A percentile compares a stretch with the other conserved stretches of the same genome.
phyloP scores from a whole-genome alignment of 2,888 invertebrate species.

The Ecliptopera silaceata region DNA sequence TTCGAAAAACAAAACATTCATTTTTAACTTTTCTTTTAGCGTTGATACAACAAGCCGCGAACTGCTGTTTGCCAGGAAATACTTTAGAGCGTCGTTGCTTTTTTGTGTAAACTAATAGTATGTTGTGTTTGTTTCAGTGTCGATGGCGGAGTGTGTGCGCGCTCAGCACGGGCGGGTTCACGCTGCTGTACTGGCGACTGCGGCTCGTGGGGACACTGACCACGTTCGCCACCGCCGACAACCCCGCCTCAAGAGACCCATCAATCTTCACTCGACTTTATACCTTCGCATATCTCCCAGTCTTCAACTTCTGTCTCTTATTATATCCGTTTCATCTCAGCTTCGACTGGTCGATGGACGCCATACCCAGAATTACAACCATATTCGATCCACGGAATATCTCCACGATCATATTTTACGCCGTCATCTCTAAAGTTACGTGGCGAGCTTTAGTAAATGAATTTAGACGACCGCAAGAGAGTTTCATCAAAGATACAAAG shows the following conservation, averaged over 20 bases:
- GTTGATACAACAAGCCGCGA: slow-evolving; percentile 42
- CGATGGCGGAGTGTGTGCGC: slow-evolving; percentile 88
- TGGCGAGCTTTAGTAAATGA: slow-evolving; percentile 67
- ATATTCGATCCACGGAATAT: slow-evolving; percentile 91
- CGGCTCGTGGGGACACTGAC: slow-evolving; percentile 89
- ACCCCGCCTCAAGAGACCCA: slow-evolving; percentile 95
- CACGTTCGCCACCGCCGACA: slow-evolving; percentile 96
- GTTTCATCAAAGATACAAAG: slow-evolving; percentile 58
- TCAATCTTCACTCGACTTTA: slow-evolving; percentile 91
- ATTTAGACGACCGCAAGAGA: slow-evolving; percentile 65
- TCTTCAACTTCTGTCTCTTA: slow-evolving; percentile 94
- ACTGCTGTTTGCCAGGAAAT: slow-evolving; percentile 25
- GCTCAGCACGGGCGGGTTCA: slow-evolving; percentile 85
- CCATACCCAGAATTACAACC: slow-evolving; percentile 92
- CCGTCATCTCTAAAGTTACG: slow-evolving; percentile 70
- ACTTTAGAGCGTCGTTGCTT: slow-evolving; percentile 16
- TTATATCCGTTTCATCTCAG: slow-evolving; percentile 94
- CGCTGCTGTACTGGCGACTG: slow-evolving; percentile 89
- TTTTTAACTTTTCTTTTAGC: slow-evolving; percentile 47
- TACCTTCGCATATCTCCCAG: slow-evolving; percentile 96
- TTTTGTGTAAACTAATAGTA: slow-evolving; percentile 1
- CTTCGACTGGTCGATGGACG: slow-evolving; percentile 99
- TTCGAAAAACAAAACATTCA: slow-evolving; percentile 56
- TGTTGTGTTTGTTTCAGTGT: slow-evolving; percentile 82
- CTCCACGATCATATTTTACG: slow-evolving; percentile 89